phyloP scores from a whole-genome alignment of 2,888 invertebrate genomes.

The Chrysotoxum bicinctum region DNA sequence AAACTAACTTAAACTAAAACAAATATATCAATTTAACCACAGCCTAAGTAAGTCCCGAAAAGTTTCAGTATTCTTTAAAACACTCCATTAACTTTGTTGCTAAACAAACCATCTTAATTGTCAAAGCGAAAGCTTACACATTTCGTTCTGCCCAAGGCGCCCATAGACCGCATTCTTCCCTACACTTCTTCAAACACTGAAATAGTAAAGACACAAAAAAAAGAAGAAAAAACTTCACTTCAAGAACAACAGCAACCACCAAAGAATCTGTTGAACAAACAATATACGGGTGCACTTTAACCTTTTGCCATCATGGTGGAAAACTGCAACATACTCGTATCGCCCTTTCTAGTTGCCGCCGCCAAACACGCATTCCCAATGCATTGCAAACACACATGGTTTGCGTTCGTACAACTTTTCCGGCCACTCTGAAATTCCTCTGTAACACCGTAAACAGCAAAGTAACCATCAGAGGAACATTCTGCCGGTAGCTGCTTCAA shows the following conservation, averaged over 20 bases:
- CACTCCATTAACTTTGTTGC: too few relatives aligned
- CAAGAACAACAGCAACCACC: not conserved
- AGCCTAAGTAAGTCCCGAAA: too few relatives aligned
- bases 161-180: slow-evolving; percentile 47
- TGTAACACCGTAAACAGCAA: slow-evolving; percentile 62
- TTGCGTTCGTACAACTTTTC: slow-evolving; percentile 66
- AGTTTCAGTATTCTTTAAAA: too few relatives aligned
- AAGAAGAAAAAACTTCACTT: not conserved
- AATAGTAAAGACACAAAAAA: not conserved
- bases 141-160: slow-evolving; percentile 26
- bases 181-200: not conserved
- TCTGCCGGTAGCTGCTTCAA: not conserved
- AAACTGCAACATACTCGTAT: slow-evolving; percentile 43
- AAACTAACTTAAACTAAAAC: too few relatives aligned
- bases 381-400: slow-evolving; percentile 72
- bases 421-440: slow-evolving; percentile 53
- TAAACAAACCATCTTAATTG: slow-evolving; percentile 14
- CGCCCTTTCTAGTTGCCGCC: slow-evolving; percentile 62
- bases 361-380: slow-evolving; percentile 67
- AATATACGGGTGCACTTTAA: slow-evolving; percentile 67
- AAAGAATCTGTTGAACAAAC: slow-evolving; percentile 60
- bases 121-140: slow-evolving; percentile 21
- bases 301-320: slow-evolving; percentile 32
- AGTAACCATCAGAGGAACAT: slow-evolving; percentile 34
- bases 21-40: too few relatives aligned